Conservation (phyloP, 1,140 invertebrate species). For the Trichonephila clavipes region DNA sequence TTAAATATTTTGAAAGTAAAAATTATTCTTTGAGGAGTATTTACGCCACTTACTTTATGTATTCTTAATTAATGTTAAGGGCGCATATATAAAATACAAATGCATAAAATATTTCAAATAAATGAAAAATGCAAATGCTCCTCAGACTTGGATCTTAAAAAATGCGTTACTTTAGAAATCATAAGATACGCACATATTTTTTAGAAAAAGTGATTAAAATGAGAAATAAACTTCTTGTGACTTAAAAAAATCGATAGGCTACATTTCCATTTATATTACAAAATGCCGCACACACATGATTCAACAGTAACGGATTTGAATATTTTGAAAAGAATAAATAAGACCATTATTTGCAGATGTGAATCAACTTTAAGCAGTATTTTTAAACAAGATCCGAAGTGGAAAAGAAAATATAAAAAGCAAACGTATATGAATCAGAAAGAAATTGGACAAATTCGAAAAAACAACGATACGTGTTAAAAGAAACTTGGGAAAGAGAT, state of each 20-base stretch:
- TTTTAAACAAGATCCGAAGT: not conserved
- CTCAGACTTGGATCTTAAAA: not conserved
- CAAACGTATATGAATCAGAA: not conserved
- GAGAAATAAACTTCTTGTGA: conserved; percentile 18
- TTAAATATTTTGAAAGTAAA: too few relatives aligned
- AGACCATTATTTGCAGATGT: conserved; percentile 48
- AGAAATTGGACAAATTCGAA: not conserved
- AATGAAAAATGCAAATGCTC: not conserved
- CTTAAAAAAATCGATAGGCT: conserved; percentile 32
- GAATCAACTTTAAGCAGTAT: conserved; percentile 34
- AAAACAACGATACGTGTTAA: not conserved
- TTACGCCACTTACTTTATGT: too few relatives aligned
- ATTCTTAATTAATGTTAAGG: too few relatives aligned
- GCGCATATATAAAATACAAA: not conserved
- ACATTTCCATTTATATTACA: conserved; percentile 58
- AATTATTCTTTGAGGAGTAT: too few relatives aligned
- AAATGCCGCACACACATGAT: not conserved
- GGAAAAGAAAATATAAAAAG: not conserved
- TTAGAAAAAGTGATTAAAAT: conserved; percentile 10
- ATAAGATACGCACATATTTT: not conserved
- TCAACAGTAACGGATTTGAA: conserved; percentile 1
- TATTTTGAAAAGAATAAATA: conserved; percentile 50
- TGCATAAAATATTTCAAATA: not conserved
- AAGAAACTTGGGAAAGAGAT: not conserved
- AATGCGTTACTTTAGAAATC: not conserved